Percentiles rank a stretch among this genome's conserved stretches.
Conservation (phyloP, 2,797 vertebrate species). For the Enteromius paludinosus region DNA sequence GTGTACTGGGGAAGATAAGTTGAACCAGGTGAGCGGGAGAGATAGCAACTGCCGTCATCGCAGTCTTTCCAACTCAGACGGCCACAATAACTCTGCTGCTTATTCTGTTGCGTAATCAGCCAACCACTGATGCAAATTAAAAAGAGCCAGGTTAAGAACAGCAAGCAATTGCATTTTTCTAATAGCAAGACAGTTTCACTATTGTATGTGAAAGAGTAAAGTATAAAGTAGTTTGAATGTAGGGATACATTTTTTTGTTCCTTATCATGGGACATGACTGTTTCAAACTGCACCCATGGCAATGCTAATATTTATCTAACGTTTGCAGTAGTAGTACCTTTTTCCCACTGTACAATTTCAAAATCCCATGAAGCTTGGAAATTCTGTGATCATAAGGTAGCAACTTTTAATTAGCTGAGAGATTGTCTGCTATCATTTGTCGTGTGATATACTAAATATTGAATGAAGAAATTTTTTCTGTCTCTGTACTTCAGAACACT, state of each 20-base stretch:
- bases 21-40: conserved; percentile 70
- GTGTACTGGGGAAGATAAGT: conserved; percentile 65
- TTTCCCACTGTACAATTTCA: not conserved
- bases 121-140: conserved; percentile 35
- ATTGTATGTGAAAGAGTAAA: not conserved
- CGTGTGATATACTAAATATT: conserved; percentile 21
- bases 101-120: conserved; percentile 40
- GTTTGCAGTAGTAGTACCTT: not conserved
- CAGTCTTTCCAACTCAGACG: conserved; percentile 57
- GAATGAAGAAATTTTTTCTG: not conserved
- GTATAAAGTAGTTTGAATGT: conserved; percentile 12
- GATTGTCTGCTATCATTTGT: not conserved
- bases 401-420: not conserved
- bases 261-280: not conserved
- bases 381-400: not conserved
- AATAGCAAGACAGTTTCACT: conserved; percentile 3
- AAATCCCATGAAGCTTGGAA: not conserved
- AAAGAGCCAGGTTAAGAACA: not conserved
- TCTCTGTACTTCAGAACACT: conserved; percentile 2
- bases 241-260: not conserved
- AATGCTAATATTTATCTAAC: conserved; percentile 10
- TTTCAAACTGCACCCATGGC: not conserved
- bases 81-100: conserved; percentile 34
- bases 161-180: conserved; percentile 22
- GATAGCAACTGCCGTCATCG: conserved; percentile 69